Base-by-base conservation (phyloP, 2,888 invertebrate genomes). In the Drosophila diplacantha region DNA sequence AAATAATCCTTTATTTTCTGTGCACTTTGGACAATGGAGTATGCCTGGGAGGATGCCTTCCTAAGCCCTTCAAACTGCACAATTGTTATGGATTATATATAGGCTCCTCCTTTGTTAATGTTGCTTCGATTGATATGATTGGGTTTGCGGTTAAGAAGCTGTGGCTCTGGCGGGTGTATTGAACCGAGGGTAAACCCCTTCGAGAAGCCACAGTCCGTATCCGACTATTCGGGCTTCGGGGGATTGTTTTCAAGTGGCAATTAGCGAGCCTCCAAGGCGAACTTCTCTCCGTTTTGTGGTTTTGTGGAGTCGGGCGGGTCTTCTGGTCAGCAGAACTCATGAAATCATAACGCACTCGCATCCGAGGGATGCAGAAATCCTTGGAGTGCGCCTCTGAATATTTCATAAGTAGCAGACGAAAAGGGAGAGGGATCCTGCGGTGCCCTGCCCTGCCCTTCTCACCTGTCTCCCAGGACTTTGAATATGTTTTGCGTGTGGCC, bases 241-340 rank as follows among this genome's bases (percentile, higher is more conserved):
- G 32, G 32, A 34, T 73, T 63, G 62, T 52, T 55, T 64, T 70
- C 74, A 79, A 72, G 78, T 75, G 73, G 70, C 78, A 81, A 81
- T 79, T 79, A 78, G 81, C 57, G 55, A 58, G 43, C 54, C 52
- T 54, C 72, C 56, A 44, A 68, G 68, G 68, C 68, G 44, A 60
- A 54, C 69, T 54, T 38, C 43, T 44, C 39, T 8, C 26, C 58
- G 31, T 67, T 58, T 67, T 65, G 65, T 51, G 65, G 65, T 65
- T 37, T 12, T 12, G 26, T 11, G 26, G 24, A 11, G 39, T 3
- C 37, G 11, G 8, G 3, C 3, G 14, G 5, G 22, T 24, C 24
- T 58, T 12, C 22, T 54, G 62, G 62, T 44, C 29, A 41, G 18
- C 44, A 43, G 18, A 38, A 35, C 61, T 56, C 53, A 62, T 62